Percentiles rank a stretch among this genome's conserved stretches.
Evolutionary conservation across 2,888 invertebrate species (phyloP).

Genomic region (Drosophila eohydei): DNA sequence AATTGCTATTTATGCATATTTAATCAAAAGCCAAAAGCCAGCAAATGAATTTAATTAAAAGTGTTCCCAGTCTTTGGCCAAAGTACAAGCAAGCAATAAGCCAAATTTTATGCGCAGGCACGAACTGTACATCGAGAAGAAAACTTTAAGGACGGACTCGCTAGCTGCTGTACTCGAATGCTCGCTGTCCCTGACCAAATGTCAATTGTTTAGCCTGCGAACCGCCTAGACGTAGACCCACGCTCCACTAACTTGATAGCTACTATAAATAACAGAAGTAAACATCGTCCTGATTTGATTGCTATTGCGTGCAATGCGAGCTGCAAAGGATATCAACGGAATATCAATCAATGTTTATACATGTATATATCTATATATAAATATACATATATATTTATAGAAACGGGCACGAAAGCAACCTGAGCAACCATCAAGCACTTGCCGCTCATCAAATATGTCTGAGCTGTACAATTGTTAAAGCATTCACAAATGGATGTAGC

Average conservation of each 20-base stretch:
- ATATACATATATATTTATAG: not conserved
- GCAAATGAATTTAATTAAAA: conserved; percentile 41
- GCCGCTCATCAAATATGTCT: conserved; percentile 15
- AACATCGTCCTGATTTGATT: conserved; percentile 55
- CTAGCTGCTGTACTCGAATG: not conserved
- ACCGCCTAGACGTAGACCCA: not conserved
- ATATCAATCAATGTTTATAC: conserved; percentile 26
- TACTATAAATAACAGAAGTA: conserved; percentile 44
- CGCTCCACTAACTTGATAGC: conserved; percentile 9
- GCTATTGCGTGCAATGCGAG: conserved; percentile 45
- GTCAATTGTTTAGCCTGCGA: conserved; percentile 28
- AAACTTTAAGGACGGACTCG: conserved; percentile 26
- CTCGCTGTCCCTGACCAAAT: conserved; percentile 13
- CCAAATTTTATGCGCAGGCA: conserved; percentile 44
- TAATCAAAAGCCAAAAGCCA: conserved; percentile 49
- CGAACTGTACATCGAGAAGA: conserved; percentile 39
- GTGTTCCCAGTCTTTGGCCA: conserved; percentile 6
- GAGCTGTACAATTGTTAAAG: conserved; percentile 54
- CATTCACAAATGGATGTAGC: conserved; percentile 34
- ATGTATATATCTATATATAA: not conserved
- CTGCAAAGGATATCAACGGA: conserved; percentile 46
- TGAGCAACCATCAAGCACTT: not conserved
- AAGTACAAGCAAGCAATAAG: conserved; percentile 14
- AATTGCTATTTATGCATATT: conserved; percentile 73
- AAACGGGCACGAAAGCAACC: conserved; percentile 1